A percentile compares a stretch with the other conserved stretches of the same genome.
Conservation (phyloP, 2,888 invertebrate genomes). For the Campaea margaritaria region DNA sequence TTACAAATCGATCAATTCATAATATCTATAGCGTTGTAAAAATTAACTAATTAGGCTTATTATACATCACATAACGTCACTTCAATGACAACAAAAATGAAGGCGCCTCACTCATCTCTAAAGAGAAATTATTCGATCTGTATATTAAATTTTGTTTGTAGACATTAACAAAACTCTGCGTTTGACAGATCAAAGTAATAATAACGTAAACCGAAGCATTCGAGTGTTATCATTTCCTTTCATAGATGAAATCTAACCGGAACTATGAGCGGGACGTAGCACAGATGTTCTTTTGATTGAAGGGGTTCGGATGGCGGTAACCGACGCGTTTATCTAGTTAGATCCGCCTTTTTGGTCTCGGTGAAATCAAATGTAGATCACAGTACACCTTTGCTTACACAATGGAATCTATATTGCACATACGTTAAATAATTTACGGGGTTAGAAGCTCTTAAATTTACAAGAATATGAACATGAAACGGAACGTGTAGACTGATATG, state of each 20-base stretch:
- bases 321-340: slow-evolving; percentile 7
- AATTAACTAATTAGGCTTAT: no score
- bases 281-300: slow-evolving; percentile 34
- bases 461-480: no score
- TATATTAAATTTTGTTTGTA: not conserved
- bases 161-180: slow-evolving; percentile 17
- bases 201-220: slow-evolving; percentile 33
- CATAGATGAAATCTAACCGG: slow-evolving; percentile 24
- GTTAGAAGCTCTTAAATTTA: no score
- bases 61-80: no score
- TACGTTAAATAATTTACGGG: not conserved
- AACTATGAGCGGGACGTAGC: slow-evolving; percentile 18
- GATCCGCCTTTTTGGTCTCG: slow-evolving; percentile 16
- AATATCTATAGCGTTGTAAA: no score
- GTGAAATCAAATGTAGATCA: slow-evolving; percentile 10
- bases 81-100: no score
- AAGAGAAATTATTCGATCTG: no score
- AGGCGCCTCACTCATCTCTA: no score
- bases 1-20: no score
- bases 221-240: slow-evolving; percentile 35
- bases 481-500: no score
- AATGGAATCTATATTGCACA: not conserved
- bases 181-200: slow-evolving; percentile 36
- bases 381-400: slow-evolving; percentile 1
- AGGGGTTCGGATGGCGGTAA: slow-evolving; percentile 14